phyloP scores from a whole-genome alignment of 2,888 invertebrate genomes.

The Andrena camellia region DNA sequence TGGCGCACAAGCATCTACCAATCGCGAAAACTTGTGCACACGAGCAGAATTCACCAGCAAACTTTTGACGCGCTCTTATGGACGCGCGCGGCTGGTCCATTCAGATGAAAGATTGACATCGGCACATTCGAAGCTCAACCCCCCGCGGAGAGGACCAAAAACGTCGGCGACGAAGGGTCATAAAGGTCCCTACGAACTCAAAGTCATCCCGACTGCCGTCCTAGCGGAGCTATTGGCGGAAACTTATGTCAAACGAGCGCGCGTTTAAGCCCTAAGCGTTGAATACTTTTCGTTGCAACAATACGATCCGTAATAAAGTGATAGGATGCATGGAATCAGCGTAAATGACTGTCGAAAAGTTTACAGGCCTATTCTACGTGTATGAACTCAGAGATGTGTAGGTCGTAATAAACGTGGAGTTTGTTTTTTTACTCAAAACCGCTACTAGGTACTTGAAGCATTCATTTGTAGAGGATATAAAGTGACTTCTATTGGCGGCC shows the following conservation, averaged over 20 bases:
- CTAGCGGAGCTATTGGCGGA: slow-evolving; percentile 76
- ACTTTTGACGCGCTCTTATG: slow-evolving; percentile 14
- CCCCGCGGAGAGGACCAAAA: slow-evolving; percentile 77
- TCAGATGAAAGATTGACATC: slow-evolving; percentile 78
- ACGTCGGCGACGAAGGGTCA: slow-evolving; percentile 71
- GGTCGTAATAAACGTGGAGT: neutral
- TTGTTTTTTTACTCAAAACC: neutral
- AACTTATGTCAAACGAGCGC: slow-evolving; percentile 66
- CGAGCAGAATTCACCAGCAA: neutral
- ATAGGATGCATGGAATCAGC: neutral
- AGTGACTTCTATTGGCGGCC: too few relatives aligned
- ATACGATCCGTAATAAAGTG: neutral
- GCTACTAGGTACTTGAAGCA: neutral
- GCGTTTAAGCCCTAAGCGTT: slow-evolving; percentile 33
- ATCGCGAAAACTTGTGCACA: neutral
- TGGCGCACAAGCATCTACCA: neutral
- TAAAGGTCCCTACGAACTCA: slow-evolving; percentile 61
- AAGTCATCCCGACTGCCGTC: slow-evolving; percentile 61
- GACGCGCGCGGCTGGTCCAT: slow-evolving; percentile 21
- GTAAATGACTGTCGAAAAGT: neutral
- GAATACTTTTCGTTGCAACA: neutral
- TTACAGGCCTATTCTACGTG: neutral
- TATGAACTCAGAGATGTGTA: neutral
- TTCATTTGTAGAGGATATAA: too few relatives aligned
- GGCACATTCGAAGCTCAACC: slow-evolving; percentile 78